Conservation (phyloP, 2,888 invertebrate genomes). For the Scrobipalpa costella region DNA sequence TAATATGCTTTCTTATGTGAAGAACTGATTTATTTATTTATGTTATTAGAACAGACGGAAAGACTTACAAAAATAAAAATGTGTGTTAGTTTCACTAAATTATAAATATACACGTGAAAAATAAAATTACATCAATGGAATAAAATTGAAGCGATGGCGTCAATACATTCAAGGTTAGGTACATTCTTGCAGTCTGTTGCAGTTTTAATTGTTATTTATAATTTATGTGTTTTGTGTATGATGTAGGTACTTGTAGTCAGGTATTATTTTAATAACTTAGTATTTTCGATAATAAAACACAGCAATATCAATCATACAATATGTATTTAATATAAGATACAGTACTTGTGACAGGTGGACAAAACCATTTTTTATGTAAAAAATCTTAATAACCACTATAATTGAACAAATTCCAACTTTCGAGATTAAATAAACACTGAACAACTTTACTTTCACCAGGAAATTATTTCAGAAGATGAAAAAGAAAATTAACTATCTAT, state of each 20-base stretch:
- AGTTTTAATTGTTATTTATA: background rate
- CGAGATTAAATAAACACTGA: constrained; percentile 69
- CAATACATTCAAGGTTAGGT: constrained; percentile 21
- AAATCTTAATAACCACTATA: constrained; percentile 70
- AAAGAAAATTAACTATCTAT: too few relatives aligned
- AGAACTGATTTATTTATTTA: too few relatives aligned
- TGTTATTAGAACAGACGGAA: too few relatives aligned
- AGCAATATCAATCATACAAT: constrained; percentile 76
- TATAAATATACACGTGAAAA: background rate
- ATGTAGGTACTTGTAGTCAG: background rate
- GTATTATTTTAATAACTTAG: background rate
- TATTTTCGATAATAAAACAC: constrained; percentile 58
- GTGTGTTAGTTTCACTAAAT: too few relatives aligned
- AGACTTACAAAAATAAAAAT: too few relatives aligned
- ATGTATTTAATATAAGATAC: constrained; percentile 81
- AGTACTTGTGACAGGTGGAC: constrained; percentile 80
- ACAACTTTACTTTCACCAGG: too few relatives aligned
- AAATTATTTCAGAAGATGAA: too few relatives aligned
- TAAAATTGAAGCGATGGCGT: too few relatives aligned
- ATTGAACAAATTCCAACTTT: constrained; percentile 69
- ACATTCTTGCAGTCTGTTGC: constrained; percentile 10
- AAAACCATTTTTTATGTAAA: constrained; percentile 67
- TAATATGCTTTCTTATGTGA: too few relatives aligned
- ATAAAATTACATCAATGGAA: background rate
- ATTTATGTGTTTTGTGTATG: background rate